Conservation (phyloP, 1,140 invertebrate genomes). For the Neodiprion virginianus region DNA sequence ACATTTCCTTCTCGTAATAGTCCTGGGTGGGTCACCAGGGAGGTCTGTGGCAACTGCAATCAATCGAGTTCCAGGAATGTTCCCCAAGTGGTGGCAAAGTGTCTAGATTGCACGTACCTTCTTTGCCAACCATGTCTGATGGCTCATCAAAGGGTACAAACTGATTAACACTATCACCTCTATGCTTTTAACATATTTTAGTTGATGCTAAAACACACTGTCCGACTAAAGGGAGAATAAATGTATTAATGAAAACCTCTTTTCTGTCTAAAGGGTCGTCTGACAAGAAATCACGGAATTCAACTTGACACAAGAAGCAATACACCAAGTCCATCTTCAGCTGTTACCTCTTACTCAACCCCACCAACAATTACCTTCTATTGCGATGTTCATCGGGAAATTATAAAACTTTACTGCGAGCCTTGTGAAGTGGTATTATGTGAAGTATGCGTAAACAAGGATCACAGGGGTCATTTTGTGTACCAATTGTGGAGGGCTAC, state of each 20-base stretch:
- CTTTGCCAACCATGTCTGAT: slow-evolving; percentile 77
- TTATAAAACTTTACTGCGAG: slow-evolving; percentile 75
- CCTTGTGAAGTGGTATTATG: slow-evolving; percentile 74
- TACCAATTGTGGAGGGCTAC: slow-evolving; percentile 68
- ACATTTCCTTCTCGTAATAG: slow-evolving; percentile 35
- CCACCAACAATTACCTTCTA: slow-evolving; percentile 30
- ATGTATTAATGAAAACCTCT: neutral
- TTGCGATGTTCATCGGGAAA: slow-evolving; percentile 74
- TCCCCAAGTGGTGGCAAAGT: slow-evolving; percentile 62
- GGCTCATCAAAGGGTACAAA: slow-evolving; percentile 70
- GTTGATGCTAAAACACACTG: too few relatives aligned
- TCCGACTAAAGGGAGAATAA: too few relatives aligned
- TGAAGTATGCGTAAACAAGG: slow-evolving; percentile 72
- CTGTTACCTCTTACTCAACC: slow-evolving; percentile 26
- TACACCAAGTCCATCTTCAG: slow-evolving; percentile 14
- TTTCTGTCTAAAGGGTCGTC: slow-evolving; percentile 44
- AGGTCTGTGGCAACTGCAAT: slow-evolving; percentile 32
- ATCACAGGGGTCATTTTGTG: slow-evolving; percentile 75
- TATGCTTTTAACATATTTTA: too few relatives aligned
- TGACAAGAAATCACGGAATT: slow-evolving; percentile 76
- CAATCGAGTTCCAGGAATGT: slow-evolving; percentile 44
- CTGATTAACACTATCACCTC: too few relatives aligned
- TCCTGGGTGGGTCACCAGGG: slow-evolving; percentile 29
- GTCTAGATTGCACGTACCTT: slow-evolving; percentile 79
- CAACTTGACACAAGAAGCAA: slow-evolving; percentile 60